Evolutionary conservation across 53 echinoderm and acorn worm genomes (phyloP).

Genomic region (Holothuria scabra): DNA sequence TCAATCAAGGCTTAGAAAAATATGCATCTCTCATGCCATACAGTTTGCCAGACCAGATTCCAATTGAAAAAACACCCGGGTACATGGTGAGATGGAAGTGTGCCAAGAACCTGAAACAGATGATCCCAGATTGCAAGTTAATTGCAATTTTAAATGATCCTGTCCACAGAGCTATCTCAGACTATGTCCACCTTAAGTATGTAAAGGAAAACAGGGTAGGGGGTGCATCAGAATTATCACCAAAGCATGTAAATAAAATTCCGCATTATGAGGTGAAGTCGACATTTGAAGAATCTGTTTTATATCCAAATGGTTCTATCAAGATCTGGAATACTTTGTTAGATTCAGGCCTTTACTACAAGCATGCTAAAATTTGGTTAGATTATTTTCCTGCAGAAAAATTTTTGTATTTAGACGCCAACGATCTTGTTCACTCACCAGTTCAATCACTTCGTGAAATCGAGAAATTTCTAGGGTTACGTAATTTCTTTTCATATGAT

Average conservation of each 20-base stretch:
- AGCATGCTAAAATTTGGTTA: conserved; percentile 66
- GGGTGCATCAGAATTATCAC: conserved; percentile 30
- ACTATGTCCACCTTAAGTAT: conserved; percentile 75
- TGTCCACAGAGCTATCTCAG: conserved; percentile 83
- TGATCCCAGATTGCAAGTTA: conserved; percentile 65
- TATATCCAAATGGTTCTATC: conserved; percentile 63
- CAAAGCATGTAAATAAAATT: neutral
- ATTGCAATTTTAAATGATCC: conserved; percentile 88
- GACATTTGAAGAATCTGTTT: conserved; percentile 75
- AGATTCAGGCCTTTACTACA: conserved; percentile 77
- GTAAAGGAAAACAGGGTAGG: conserved; percentile 23
- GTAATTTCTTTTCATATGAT: conserved; percentile 69
- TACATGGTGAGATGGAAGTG: conserved; percentile 62
- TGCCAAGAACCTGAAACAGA: conserved; percentile 49
- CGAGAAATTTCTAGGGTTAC: conserved; percentile 74
- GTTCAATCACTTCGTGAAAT: conserved; percentile 61
- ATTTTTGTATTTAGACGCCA: conserved; percentile 73
- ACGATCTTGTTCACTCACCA: conserved; percentile 69
- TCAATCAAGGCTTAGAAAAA: conserved; percentile 54
- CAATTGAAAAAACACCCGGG: conserved; percentile 89
- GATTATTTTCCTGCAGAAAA: conserved; percentile 68
- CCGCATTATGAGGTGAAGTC: conserved; percentile 59
- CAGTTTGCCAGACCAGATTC: conserved; percentile 66
- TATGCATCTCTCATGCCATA: conserved; percentile 74
- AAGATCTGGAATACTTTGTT: conserved; percentile 67